Evolutionary conservation across 53 echinoderm and acorn worm species (phyloP), one percentile per base, ranked within the genome.

Genomic region (Arbacia lixula): DNA sequence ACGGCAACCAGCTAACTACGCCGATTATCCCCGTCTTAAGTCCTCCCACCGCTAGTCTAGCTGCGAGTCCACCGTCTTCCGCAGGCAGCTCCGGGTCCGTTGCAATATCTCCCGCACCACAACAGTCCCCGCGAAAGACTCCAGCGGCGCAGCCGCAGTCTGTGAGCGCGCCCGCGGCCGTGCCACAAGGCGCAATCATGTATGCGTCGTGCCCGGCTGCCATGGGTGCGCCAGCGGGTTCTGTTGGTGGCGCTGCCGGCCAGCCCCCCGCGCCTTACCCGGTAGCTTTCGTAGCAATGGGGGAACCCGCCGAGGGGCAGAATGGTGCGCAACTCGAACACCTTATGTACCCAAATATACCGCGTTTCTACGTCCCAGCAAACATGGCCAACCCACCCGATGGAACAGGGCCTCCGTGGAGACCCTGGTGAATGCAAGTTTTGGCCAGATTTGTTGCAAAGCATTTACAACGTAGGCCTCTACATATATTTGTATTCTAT

Each of bases 51-150:
- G 50, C 82, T 12, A 64, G 16, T 43, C 65, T 81, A 5, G 64
- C 82, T 16, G 28, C 82, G 21, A 42, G 63, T 31, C 82, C 82
- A 0, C 32, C 62, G n/a, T 81, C 82, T 6, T 81, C 82, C 17
- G 12, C 65, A 49, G 82, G 82, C 1, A 81, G 82, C 20, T 81
- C 82, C 9, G 82, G 82, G 12, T 81, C 82, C 30, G 82, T 81
- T 25, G 64, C 64, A 28, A 33, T 81, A 49, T 81, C 82, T 26
- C 82, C 82, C 41, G 31, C 52, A 17, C 50, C 30, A 6, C 64
- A 11, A 5, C 82, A 63, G 41, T 77, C 77, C 4, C 77, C 77
- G 5, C 77, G 22, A 39, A 77, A 40, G 28, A 5, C 21, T 8
- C n/a, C 58, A 5, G 5, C 16, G 58, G 21, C 78, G 6, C 3